phyloP scores from a whole-genome alignment of 2,888 invertebrate genomes.

The Amblyteles armatorius region DNA sequence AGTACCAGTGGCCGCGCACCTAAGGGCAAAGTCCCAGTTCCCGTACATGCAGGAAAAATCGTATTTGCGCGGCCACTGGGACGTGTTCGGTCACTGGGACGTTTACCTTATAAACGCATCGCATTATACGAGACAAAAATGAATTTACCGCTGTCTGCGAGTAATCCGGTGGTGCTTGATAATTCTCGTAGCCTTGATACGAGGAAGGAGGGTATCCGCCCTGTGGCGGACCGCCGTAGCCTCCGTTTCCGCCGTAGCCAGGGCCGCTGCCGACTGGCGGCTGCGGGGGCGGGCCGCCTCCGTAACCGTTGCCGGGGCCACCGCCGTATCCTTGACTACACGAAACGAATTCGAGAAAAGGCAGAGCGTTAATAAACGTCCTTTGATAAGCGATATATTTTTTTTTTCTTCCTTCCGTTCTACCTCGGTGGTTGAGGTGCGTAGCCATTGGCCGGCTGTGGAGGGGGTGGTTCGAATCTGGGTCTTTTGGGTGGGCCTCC shows the following conservation, averaged over 20 bases:
- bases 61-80: no score
- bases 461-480: constrained; percentile 81
- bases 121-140: constrained; percentile 4
- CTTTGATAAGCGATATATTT: no score
- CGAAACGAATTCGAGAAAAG: constrained; percentile 7
- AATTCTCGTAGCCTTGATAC: constrained; percentile 83
- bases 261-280: constrained; percentile 75
- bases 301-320: constrained; percentile 79
- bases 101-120: neutral
- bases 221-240: constrained; percentile 80
- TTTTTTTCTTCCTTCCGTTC: neutral
- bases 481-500: constrained; percentile 87
- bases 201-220: constrained; percentile 79
- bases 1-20: no score
- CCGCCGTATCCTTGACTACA: constrained; percentile 81
- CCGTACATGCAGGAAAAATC: no score
- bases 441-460: constrained; percentile 82
- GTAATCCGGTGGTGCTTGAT: constrained; percentile 82
- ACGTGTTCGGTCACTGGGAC: no score
- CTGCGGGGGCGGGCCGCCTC: constrained; percentile 77
- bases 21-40: no score
- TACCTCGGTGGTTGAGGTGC: constrained; percentile 77
- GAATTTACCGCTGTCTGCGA: constrained; percentile 80
- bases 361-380: neutral
- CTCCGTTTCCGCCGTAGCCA: constrained; percentile 70